Evolutionary conservation across 2,113 vertebrate genomes (phyloP), one percentile per base, ranked within the genome.

Genomic region (Lepidothrix coronata): DNA sequence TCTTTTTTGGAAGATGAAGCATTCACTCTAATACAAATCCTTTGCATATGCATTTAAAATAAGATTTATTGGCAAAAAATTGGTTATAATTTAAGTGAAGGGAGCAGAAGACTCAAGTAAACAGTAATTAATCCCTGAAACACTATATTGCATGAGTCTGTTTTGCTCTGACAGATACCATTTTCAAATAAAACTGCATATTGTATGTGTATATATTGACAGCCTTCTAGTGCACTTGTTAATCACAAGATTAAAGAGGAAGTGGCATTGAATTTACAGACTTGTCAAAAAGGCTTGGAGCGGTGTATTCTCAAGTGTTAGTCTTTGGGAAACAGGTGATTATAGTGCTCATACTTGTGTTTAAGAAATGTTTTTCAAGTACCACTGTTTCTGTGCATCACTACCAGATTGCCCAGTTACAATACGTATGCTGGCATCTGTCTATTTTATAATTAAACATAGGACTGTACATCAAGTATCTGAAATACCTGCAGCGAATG

Each of bases 291-390:
- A 91, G 89, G n/a, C 70, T 77, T 83, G 91, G 43, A 85, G 88
- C 31, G 48, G 12, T 81, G 31, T 66, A 27, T 78, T 97, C 62
- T 90, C 46, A 77, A 87, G 55, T 84, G 67, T 63, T 96, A 94
- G 88, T 85, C 57, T 91, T 93, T 83, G 46, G 82, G 88, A 96
- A 97, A 84, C 75, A 95, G 63, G 65, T 89, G 67, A 75, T 82
- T 81, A 27, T 67, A 33, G 62, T 89, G 96, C 89, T 96, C 17
- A 49, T 93, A 86, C 94, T 95, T 96, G 74, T 82, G 93, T 96
- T 91, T 94, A 52, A 88, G 91, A 62, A 74, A 59, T 48, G 14
- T 57, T 83, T 59, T 84, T 35, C 37, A 74, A 82, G 65, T 94
- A 86, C 59, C 12, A 22, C 39, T 74, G 33, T 88, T 93, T 18